Base-by-base conservation (phyloP, 37 sponge, comb jelly and placozoan genomes). In the Dysidea cf. avara region DNA sequence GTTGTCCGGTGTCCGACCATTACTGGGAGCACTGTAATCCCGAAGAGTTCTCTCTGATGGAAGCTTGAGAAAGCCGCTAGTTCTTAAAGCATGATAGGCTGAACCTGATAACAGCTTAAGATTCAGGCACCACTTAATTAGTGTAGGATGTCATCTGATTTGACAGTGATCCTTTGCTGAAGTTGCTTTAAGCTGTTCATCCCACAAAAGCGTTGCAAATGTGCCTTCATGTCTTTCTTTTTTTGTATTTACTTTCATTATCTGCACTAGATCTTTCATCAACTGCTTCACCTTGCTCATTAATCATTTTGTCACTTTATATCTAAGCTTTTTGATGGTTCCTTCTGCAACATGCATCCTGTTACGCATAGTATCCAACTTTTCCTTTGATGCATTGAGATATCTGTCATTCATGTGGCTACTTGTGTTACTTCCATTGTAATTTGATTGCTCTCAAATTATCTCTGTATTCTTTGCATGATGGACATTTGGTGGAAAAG, bases 31-130 rank as follows among this genome's bases (percentile, higher is more conserved):
- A n/a, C n/a, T n/a, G n/a, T n/a, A n/a, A n/a, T n/a, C n/a, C n/a
- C 13, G 69, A 37, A 80, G 81, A 46, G 81, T 80, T 35, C 81
- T 48, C 49, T 80, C 81, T 38, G 73, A 80, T 21, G 81, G 81
- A 9, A 80, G 40, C n/a, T 24, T 80, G 2, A 80, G 4, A 49
- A 80, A 61, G 6, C 72, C 66, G 38, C 34, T 53, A 31, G 78
- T 56, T n/a, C n/a, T n/a, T n/a, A n/a, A n/a, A n/a, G 73, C 72
- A 80, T 80, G 64, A 43, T 64, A 80, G 7, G 66, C 65, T 35
- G 73, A 58, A 36, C 64, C 28, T 9, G 81, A 80, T 26, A 71
- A 33, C 9, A 62, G 64, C 60, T 80, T 71, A 6, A 80, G 39
- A 55, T 79, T 69, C n/a, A 75, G 28, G 32, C 64, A 63, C 37